Evolutionary conservation across 2,113 vertebrate genomes (phyloP).

Genomic region (Montifringilla adamsi): DNA sequence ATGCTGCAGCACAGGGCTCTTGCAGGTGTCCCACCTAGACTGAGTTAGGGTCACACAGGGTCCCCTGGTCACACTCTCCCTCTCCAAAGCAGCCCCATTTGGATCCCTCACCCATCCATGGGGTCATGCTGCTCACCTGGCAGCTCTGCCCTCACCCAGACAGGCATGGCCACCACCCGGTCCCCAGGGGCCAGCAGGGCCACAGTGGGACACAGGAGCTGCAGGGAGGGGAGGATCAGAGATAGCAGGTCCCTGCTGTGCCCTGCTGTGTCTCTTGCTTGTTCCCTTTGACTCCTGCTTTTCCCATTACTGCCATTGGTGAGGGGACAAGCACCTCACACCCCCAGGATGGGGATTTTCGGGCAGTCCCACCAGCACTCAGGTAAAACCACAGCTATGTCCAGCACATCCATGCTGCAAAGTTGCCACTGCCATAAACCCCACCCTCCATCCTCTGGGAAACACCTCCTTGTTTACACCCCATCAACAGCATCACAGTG

Average conservation of each 20-base stretch:
- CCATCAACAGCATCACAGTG: accelerated
- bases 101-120: not conserved
- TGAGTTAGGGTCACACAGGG: accelerated
- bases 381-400: not conserved
- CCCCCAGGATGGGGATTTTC: not conserved
- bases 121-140: too few species aligned
- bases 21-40: not conserved
- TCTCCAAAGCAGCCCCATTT: not conserved
- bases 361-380: accelerated
- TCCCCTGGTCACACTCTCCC: not conserved
- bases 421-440: not conserved
- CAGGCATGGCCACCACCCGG: accelerated
- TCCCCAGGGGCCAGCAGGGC: not conserved
- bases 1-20: not conserved
- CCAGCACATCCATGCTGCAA: not conserved
- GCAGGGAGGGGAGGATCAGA: accelerated
- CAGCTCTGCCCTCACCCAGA: not conserved
- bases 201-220: accelerated
- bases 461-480: not conserved
- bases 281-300: not conserved
- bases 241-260: accelerated
- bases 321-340: accelerated
- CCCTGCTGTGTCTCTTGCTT: not conserved
- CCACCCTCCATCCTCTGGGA: not conserved
- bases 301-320: accelerated